Conservation (phyloP, 1,140 invertebrate species). For the Drosophila varians region DNA sequence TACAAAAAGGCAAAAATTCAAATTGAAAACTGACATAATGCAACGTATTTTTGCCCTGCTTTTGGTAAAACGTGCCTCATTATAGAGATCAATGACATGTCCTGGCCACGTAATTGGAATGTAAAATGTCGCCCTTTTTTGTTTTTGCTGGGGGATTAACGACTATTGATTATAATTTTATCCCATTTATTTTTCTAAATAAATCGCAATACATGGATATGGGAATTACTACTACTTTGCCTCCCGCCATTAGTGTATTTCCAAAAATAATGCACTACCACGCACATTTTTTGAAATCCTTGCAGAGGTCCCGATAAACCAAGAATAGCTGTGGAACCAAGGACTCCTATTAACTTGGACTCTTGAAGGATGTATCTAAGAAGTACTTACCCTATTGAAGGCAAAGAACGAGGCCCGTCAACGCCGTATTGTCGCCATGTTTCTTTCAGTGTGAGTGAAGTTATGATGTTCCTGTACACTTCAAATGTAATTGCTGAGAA, state of each 20-base stretch:
- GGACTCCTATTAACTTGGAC: background rate
- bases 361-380: background rate
- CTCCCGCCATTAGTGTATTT: no score
- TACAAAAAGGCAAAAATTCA: constrained; percentile 10
- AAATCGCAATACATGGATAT: background rate
- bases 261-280: background rate
- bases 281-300: background rate
- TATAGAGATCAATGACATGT: constrained; percentile 63
- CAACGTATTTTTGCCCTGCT: constrained; percentile 27
- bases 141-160: background rate
- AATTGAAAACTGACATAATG: constrained; percentile 52
- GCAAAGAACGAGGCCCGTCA: background rate
- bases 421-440: background rate
- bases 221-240: background rate
- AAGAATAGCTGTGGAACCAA: background rate
- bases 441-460: background rate
- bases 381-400: background rate
- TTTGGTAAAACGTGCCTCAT: constrained; percentile 41
- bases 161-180: background rate
- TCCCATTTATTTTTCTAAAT: background rate
- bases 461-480: background rate
- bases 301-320: background rate
- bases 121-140: constrained; percentile 60
- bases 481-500: background rate
- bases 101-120: constrained; percentile 50